Evolutionary conservation across 2,113 vertebrate species (phyloP).

Genomic region (Tympanuchus pallidicinctus): DNA sequence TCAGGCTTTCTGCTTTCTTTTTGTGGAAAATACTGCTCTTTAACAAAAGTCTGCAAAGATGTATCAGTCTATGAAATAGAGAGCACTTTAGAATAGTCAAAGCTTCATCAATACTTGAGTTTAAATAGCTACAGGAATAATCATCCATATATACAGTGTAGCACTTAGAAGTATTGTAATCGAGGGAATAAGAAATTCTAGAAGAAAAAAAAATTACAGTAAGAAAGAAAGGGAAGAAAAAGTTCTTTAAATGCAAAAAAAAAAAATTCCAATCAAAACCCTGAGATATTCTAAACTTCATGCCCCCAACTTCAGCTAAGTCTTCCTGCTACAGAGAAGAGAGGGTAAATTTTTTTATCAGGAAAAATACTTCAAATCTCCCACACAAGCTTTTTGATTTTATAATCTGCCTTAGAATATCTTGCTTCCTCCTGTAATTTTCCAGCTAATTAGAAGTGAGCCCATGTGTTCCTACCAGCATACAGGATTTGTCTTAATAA

Average conservation of each 20-base stretch:
- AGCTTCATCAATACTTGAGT: conserved; percentile 8
- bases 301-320: background rate
- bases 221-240: background rate
- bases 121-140: conserved; percentile 44
- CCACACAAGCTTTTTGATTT: background rate
- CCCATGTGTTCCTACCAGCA: background rate
- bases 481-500: background rate
- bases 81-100: conserved; percentile 4
- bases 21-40: background rate
- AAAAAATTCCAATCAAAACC: background rate
- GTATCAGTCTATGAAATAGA: background rate
- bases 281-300: conserved; percentile 32
- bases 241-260: conserved; percentile 27
- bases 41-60: conserved; percentile 7
- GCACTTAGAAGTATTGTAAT: background rate
- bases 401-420: conserved; percentile 17
- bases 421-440: conserved; percentile 40
- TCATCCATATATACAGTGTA: conserved; percentile 4
- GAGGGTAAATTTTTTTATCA: background rate
- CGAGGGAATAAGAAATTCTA: conserved; percentile 19
- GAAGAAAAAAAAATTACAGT: conserved; percentile 38
- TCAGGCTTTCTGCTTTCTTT: background rate
- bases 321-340: background rate
- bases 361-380: background rate
- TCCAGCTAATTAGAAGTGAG: conserved; percentile 11